Base-by-base conservation (phyloP, 2,797 vertebrate species). In the Mormyrus hasselquistii region DNA sequence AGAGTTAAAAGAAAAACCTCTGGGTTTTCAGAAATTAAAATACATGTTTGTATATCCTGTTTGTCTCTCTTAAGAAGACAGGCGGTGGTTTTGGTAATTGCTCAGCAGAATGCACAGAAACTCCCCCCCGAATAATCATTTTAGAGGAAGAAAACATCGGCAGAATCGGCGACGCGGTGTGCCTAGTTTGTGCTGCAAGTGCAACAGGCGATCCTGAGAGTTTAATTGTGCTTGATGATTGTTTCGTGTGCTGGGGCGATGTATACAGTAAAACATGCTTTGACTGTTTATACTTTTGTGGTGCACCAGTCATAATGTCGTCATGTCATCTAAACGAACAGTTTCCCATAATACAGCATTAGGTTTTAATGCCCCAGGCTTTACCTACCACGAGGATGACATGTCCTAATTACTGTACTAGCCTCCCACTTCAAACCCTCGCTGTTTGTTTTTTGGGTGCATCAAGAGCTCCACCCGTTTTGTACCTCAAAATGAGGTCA, bases 31-130 rank as follows among this genome's bases (percentile, higher is more conserved):
- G 83, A n/a, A 25, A 85, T 52, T 85, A 52, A 76, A 44, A 34
- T 73, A 38, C 65, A 34, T 85, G 49, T 85, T 85, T 85, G 83
- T 85, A 29, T 85, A 85, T 85, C 83, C 83, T 85, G 83, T 85
- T 85, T 85, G 83, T 47, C 49, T 85, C 83, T 25, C 83, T 85
- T 85, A 22, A 85, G 83, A 85, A 34, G 50, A 34, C 47, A 85
- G 41, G 25, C 49, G 22, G 22, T 85, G 44, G n/a, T 29, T 85
- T 85, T 34, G 19, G 9, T 49, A 85, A 52, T 79, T 85, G 83
- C 83, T 85, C 49, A 85, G n/a, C 83, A 85, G 49, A 79, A n/a
- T 79, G 29, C 29, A 6, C 14, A 29, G 29, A 73, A 44, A 44
- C 6, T 6, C 52, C 8, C 25, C 8, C 29, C n/a, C 12, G 73